These are phyloP conservation scores for Lepidonotus clava DNA, from an alignment of 2,888 invertebrate species.

Conservation along the genomic window DNA sequence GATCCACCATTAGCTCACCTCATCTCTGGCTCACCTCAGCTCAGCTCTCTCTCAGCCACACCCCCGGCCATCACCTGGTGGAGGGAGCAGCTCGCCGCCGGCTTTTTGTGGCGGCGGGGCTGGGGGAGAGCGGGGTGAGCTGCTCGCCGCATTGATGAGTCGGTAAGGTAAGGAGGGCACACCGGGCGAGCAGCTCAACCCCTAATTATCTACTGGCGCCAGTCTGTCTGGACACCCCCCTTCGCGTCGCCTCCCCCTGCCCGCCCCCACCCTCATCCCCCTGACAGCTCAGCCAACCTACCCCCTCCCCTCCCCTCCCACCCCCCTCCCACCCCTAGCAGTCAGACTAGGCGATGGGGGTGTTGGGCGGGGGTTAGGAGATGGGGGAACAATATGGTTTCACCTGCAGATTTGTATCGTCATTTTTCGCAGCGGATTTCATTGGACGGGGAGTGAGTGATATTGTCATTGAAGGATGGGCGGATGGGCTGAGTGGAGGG, in stretches of 20 bases:
- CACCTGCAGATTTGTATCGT: slow-evolving; percentile 38
- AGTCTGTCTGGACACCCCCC: slow-evolving; percentile 32
- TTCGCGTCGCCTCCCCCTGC: not conserved
- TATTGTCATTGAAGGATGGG: not conserved
- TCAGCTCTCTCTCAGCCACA: no score
- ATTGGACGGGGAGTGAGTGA: not conserved
- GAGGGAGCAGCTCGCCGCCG: not conserved
- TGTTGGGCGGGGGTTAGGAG: not conserved
- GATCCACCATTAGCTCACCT: no score
- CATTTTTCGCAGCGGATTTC: not conserved
- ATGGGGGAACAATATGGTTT: slow-evolving; percentile 16
- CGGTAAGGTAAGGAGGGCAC: slow-evolving; percentile 8
- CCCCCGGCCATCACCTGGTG: not conserved
- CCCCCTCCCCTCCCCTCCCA: not conserved
- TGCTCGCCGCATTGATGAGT: slow-evolving; percentile 12
- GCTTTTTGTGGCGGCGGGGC: slow-evolving; percentile 8
- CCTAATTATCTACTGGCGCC: slow-evolving; percentile 31
- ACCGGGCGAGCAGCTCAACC: not conserved
- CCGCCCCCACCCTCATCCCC: not conserved
- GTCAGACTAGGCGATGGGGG: not conserved
- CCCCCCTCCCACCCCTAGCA: not conserved
- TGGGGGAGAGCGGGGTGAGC: no score
- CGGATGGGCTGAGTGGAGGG: not conserved
- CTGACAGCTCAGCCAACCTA: not conserved
- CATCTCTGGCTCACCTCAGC: no score